These are phyloP conservation scores for Desmodus rotundus DNA, from an alignment of 2,113 vertebrate genomes.

Conservation along the genomic window DNA sequence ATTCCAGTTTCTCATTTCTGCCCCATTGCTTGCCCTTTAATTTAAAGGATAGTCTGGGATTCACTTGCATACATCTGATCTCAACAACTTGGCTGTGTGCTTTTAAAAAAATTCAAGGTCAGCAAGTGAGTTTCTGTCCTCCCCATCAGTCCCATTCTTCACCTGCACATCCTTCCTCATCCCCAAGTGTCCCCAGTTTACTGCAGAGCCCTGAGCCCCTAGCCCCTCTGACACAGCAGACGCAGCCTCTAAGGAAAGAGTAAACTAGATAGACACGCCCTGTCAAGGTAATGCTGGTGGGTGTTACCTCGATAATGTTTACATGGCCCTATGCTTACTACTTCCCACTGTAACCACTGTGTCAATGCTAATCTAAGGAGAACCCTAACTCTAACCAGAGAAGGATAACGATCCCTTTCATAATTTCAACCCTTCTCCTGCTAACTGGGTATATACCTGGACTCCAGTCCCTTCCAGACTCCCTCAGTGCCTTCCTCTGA, in stretches of 20 bases:
- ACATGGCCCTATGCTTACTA: not conserved
- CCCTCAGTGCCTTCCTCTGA: not conserved
- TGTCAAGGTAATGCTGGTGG: not conserved
- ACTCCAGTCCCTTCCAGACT: not conserved
- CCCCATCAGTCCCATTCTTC: not conserved
- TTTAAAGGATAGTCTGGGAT: not conserved
- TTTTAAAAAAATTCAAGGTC: not conserved
- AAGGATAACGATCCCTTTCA: not conserved
- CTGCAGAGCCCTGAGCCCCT: not conserved
- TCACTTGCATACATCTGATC: fast-evolving
- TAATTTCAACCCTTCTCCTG: not conserved
- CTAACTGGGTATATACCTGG: not conserved
- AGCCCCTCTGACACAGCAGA: not conserved
- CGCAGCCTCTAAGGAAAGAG: not conserved
- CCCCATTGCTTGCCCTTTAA: not conserved
- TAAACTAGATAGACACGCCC: not conserved
- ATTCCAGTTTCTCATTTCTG: not conserved
- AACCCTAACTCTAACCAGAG: not conserved
- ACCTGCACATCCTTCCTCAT: not conserved
- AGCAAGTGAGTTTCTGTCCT: too few relatives aligned
- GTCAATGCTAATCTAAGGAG: not conserved
- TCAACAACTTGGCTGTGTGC: not conserved
- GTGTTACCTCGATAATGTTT: not conserved
- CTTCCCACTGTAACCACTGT: not conserved
- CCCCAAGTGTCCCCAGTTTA: not conserved